Conservation (phyloP, 35 echinoderm and acorn worm genomes). For the Stichopus chloronotus region DNA sequence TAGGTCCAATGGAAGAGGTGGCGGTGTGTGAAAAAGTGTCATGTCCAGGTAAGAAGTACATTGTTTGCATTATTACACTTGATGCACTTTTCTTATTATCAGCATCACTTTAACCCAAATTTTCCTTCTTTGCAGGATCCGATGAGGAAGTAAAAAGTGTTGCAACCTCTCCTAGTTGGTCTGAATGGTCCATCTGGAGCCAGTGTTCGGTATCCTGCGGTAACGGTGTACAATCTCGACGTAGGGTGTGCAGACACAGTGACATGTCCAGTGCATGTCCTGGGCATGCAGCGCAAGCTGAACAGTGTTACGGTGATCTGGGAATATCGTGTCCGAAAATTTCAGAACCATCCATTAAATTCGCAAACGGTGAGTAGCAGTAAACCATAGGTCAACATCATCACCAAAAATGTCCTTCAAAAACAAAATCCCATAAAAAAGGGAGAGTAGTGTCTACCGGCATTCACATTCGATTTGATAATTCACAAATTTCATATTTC, state of each 20-base stretch:
- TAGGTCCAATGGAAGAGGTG: conserved; percentile 33
- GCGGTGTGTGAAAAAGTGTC: conserved; percentile 8
- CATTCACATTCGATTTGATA: too few relatives aligned
- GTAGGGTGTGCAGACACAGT: conserved; percentile 31
- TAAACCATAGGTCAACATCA: neutral
- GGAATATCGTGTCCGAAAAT: neutral
- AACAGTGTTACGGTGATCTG: neutral
- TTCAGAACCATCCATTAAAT: neutral
- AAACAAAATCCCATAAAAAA: too few relatives aligned
- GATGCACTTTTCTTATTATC: too few relatives aligned
- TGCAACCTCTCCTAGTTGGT: neutral
- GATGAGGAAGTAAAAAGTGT: too few relatives aligned
- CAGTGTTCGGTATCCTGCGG: conserved; percentile 62
- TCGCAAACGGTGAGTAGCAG: neutral
- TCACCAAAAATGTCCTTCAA: too few relatives aligned
- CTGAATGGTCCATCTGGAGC: conserved; percentile 61
- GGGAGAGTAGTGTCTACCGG: too few relatives aligned
- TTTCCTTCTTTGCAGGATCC: too few relatives aligned
- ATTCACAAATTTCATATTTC: too few relatives aligned
- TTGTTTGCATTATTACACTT: neutral
- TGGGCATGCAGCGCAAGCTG: neutral
- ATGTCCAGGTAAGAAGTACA: conserved; percentile 41
- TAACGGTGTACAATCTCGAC: conserved; percentile 45
- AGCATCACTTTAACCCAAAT: too few relatives aligned
- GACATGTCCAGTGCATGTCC: neutral